A percentile compares a stretch with the other conserved stretches of the same genome.
Conservation (phyloP, 2,888 invertebrate genomes). For the Habroteleia sp. region DNA sequence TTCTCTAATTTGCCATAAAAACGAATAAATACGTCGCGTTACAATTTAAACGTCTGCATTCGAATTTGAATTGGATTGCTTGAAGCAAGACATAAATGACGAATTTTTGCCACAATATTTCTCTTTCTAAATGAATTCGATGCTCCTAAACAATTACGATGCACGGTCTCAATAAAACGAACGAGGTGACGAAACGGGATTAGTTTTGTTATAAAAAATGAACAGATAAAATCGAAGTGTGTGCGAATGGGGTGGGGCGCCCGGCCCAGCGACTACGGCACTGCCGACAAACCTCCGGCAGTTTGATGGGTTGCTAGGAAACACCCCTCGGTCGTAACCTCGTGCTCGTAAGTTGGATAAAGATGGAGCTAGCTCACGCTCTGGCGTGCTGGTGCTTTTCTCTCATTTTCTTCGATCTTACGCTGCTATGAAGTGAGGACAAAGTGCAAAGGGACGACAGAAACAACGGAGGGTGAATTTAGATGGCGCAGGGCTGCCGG, state of each 20-base stretch:
- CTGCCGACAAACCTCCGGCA: conserved; percentile 74
- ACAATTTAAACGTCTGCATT: too few relatives aligned
- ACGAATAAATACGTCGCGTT: too few relatives aligned
- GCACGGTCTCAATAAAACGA: background rate
- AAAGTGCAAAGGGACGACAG: conserved; percentile 61
- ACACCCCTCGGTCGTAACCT: conserved; percentile 77
- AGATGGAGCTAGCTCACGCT: conserved; percentile 62
- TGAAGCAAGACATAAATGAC: too few relatives aligned
- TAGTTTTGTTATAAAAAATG: conserved; percentile 6
- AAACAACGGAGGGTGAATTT: conserved; percentile 62
- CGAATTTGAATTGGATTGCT: too few relatives aligned
- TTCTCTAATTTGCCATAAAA: too few relatives aligned
- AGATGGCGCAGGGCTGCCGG: conserved; percentile 59
- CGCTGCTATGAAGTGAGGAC: conserved; percentile 60
- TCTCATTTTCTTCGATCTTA: conserved; percentile 69
- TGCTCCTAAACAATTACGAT: background rate
- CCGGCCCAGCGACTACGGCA: conserved; percentile 66
- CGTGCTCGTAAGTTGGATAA: conserved; percentile 69
- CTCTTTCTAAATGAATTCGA: too few relatives aligned
- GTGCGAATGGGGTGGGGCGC: conserved; percentile 47
- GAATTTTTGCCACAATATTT: too few relatives aligned
- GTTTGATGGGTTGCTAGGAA: conserved; percentile 79
- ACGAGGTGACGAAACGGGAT: background rate
- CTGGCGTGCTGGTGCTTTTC: conserved; percentile 63
- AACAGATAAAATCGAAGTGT: background rate